Evolutionary conservation across 2,888 invertebrate species (phyloP), one percentile per base, ranked within the genome.

Genomic region (Pristionchus japonicus): DNA sequence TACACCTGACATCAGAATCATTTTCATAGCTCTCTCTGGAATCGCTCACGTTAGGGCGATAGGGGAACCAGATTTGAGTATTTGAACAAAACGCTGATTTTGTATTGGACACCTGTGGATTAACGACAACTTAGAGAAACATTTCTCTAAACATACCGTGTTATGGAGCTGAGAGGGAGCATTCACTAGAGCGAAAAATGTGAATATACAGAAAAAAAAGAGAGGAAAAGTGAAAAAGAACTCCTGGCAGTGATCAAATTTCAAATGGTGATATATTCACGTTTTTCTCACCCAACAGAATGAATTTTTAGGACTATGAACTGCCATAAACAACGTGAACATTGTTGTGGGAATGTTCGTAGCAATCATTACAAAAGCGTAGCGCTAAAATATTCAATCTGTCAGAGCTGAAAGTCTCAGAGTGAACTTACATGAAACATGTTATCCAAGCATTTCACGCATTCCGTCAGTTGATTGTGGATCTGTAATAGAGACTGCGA

Each of bases 31-130:
- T n/a, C n/a, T n/a, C n/a, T n/a, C n/a, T n/a, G n/a, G n/a, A n/a
- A n/a, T n/a, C n/a, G n/a, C 40, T 85, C 27, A 85, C 85, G 40
- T 85, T 61, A 4, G 85, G 85, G 20, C 85, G 85, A 23, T 85
- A 85, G 27, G 85, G 85, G 31, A 85, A 85, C 85, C 85, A 85
- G 4, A 85, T 85, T 11, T 64, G 37, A 23, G 85, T 85, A 64
- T 85, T 85, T 3, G 85, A 61, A 20, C 85, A 85, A 2, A 85
- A 49, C 17, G 85, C 40, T 6, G 85, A 85, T 15, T 85, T 85
- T 23, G 85, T 85, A 23, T 23, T 43, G 40, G 61, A 85, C 23
- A 85, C 64, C 85, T 85, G 64, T 0, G 57, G 15, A 47, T 11
- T 40, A 11, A 7, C 37, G 4, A 17, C 1, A 9, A 85, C 4